These are phyloP conservation scores for Sparidentex hasta DNA, from an alignment of 2,797 vertebrate genomes.

Conservation along the genomic window DNA sequence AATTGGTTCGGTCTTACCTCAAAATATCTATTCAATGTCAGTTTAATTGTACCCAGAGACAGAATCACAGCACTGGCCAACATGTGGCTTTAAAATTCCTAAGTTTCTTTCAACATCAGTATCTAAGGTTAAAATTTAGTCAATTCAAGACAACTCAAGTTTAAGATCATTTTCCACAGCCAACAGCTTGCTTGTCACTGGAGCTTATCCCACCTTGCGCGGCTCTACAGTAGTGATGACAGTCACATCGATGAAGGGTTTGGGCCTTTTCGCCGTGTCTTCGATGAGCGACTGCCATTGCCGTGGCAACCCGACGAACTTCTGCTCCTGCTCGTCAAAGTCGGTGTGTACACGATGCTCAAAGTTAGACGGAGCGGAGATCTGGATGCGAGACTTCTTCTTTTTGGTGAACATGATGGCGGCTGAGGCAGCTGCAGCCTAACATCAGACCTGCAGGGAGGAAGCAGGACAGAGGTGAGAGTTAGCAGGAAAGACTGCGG, in stretches of 20 bases:
- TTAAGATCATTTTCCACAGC: background rate
- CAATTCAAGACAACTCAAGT: background rate
- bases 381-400: slow-evolving; percentile 95
- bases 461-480: slow-evolving; percentile 4
- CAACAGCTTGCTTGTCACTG: background rate
- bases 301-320: slow-evolving; percentile 93
- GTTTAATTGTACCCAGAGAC: background rate
- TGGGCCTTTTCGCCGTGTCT: slow-evolving; percentile 94
- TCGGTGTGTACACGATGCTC: slow-evolving; percentile 97
- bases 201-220: slow-evolving; percentile 86
- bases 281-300: slow-evolving; percentile 98
- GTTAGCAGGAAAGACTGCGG: background rate
- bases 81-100: background rate
- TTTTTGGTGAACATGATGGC: slow-evolving; percentile 93
- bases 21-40: too few species aligned
- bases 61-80: background rate
- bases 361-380: slow-evolving; percentile 96
- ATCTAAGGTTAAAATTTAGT: background rate
- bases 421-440: slow-evolving; percentile 60
- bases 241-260: slow-evolving; percentile 91
- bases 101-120: background rate
- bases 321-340: slow-evolving; percentile 94
- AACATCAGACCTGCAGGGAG: slow-evolving; percentile 83
- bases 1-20: too few species aligned
- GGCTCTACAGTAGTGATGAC: slow-evolving; percentile 94